These are phyloP conservation scores for Hyles vespertilio DNA, from an alignment of 1,140 invertebrate genomes.

Conservation along the genomic window DNA sequence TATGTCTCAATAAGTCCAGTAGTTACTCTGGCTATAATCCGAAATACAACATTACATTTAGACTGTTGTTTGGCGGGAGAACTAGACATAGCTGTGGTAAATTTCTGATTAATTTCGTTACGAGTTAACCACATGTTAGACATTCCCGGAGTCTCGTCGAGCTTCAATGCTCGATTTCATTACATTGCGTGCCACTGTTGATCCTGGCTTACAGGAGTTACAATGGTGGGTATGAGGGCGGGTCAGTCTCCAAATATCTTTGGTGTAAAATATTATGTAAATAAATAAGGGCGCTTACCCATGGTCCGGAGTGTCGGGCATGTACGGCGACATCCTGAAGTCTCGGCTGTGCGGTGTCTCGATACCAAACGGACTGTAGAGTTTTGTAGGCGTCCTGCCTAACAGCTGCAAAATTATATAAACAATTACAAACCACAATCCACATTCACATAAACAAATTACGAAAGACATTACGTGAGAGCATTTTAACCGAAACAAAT, in stretches of 20 bases:
- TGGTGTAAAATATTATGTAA: not conserved
- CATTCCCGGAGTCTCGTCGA: not conserved
- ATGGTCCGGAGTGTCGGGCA: constrained; percentile 72
- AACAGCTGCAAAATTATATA: constrained; percentile 44
- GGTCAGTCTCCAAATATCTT: not conserved
- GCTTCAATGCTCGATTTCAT: too few relatives aligned
- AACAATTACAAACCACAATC: constrained; percentile 2
- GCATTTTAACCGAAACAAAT: too few relatives aligned
- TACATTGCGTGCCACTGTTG: too few relatives aligned
- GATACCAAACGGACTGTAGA: constrained; percentile 73
- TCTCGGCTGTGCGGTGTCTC: constrained; percentile 68
- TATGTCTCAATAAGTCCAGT: too few relatives aligned
- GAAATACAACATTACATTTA: not conserved
- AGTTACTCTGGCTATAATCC: too few relatives aligned
- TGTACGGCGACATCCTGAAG: constrained; percentile 64
- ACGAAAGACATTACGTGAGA: not conserved
- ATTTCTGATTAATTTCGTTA: too few relatives aligned
- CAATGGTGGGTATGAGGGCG: too few relatives aligned
- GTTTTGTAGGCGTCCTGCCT: constrained; percentile 64
- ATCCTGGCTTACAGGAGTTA: too few relatives aligned
- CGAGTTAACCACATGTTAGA: too few relatives aligned
- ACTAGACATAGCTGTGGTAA: not conserved
- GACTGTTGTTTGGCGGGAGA: too few relatives aligned
- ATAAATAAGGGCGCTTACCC: constrained; percentile 41
- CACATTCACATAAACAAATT: constrained; percentile 7